A percentile compares a stretch with the other conserved stretches of the same genome.
phyloP scores from a whole-genome alignment of 2,888 invertebrate genomes.

The Fragum fragum region DNA sequence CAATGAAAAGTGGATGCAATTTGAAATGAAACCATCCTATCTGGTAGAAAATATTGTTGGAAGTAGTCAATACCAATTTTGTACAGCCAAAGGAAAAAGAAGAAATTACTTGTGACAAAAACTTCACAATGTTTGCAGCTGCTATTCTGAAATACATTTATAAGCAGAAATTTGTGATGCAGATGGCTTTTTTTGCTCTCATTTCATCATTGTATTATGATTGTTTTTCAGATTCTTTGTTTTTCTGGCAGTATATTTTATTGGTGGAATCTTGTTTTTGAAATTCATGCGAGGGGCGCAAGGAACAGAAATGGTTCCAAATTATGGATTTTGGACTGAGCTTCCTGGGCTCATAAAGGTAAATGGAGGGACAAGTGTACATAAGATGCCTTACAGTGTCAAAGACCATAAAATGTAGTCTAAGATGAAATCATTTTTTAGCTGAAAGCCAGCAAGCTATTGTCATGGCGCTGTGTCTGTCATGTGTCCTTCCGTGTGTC shows the following conservation, averaged over 20 bases:
- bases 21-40: too few species aligned
- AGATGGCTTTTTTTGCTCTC: too few species aligned
- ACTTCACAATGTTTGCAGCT: neutral
- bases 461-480: too few species aligned
- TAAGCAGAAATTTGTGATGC: neutral
- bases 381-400: too few species aligned
- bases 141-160: neutral
- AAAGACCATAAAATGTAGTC: too few species aligned
- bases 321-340: slow-evolving; percentile 75
- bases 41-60: too few species aligned
- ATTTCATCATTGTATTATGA: too few species aligned
- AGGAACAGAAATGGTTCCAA: slow-evolving; percentile 76
- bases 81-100: neutral
- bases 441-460: too few species aligned
- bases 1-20: too few species aligned
- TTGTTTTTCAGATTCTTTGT: slow-evolving; percentile 71
- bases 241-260: slow-evolving; percentile 69
- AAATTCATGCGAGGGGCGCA: slow-evolving; percentile 72
- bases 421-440: too few species aligned
- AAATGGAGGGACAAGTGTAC: too few species aligned
- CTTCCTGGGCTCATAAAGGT: slow-evolving; percentile 73
- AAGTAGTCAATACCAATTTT: neutral
- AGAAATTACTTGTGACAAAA: neutral
- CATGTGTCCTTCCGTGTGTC: too few species aligned
- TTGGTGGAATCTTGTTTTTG: slow-evolving; percentile 75